phyloP scores from a whole-genome alignment of 2,797 vertebrate species.

The Miichthys miiuy region DNA sequence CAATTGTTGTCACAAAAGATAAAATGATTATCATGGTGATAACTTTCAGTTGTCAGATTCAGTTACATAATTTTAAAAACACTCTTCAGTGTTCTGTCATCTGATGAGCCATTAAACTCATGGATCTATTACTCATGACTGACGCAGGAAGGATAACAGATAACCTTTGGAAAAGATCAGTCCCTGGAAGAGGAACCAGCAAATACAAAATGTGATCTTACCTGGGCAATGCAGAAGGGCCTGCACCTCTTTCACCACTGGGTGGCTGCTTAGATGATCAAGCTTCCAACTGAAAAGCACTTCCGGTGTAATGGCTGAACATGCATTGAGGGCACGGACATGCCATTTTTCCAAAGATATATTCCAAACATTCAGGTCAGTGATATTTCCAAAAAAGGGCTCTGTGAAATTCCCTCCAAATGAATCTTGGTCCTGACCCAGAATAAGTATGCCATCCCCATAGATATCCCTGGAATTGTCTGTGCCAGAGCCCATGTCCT shows the following conservation, averaged over 20 bases:
- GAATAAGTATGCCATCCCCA: conserved; percentile 87
- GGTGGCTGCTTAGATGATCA: conserved; percentile 73
- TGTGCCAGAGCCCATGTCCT: conserved; percentile 73
- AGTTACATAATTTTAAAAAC: neutral
- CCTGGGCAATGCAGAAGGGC: conserved; percentile 84
- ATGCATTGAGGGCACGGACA: conserved; percentile 81
- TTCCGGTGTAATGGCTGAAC: conserved; percentile 64
- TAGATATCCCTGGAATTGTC: conserved; percentile 82
- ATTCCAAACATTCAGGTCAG: conserved; percentile 89
- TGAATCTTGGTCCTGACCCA: conserved; percentile 94
- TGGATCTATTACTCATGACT: neutral
- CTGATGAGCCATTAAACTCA: neutral
- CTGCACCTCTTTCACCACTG: conserved; percentile 72
- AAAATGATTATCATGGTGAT: neutral
- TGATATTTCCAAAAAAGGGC: conserved; percentile 93
- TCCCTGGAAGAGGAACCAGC: neutral
- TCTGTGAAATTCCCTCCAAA: conserved; percentile 93
- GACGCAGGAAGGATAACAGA: neutral
- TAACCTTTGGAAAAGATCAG: neutral
- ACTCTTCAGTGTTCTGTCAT: neutral
- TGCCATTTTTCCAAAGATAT: conserved; percentile 77
- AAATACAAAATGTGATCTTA: conserved; percentile 48
- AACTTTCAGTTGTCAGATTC: neutral
- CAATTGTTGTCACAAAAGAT: neutral
- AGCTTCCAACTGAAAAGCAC: conserved; percentile 86